Conservation (phyloP, 2,888 invertebrate species). For the Margaritifera margaritifera region DNA sequence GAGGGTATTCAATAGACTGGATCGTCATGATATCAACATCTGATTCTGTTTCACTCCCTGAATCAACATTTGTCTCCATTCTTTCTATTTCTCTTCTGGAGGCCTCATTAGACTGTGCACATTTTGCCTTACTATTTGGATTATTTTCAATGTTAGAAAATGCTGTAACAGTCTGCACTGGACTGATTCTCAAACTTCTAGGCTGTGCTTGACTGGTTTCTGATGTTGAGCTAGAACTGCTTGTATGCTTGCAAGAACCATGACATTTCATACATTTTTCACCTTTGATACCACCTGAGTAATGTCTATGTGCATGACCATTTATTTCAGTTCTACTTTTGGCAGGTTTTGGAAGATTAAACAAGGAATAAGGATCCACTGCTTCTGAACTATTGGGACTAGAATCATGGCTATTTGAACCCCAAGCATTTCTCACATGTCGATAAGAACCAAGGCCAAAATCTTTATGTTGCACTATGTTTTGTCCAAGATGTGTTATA, state of each 20-base stretch:
- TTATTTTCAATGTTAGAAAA: no score
- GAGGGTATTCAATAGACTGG: no score
- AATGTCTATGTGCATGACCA: conserved; percentile 1
- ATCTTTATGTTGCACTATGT: neutral
- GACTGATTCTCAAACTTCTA: no score
- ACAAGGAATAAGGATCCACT: conserved; percentile 54
- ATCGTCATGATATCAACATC: conserved; percentile 28
- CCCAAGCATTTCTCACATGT: conserved; percentile 25
- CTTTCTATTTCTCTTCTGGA: conserved; percentile 15
- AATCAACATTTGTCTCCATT: conserved; percentile 38
- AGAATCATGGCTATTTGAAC: conserved; percentile 24
- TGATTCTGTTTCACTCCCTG: conserved; percentile 27
- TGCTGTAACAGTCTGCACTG: no score
- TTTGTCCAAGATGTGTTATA: conserved; percentile 1
- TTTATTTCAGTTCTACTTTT: conserved; percentile 13
- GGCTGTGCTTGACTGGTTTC: neutral
- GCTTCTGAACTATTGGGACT: conserved; percentile 40
- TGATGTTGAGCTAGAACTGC: conserved; percentile 1
- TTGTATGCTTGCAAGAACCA: conserved; percentile 2
- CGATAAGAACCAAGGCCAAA: neutral
- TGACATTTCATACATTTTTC: conserved; percentile 5
- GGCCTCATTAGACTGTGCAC: no score
- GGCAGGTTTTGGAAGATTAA: conserved; percentile 49
- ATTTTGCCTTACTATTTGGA: no score
- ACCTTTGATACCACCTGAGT: conserved; percentile 3